Evolutionary conservation across 1,140 invertebrate genomes (phyloP).

Genomic region (Xylocopa sonorina): DNA sequence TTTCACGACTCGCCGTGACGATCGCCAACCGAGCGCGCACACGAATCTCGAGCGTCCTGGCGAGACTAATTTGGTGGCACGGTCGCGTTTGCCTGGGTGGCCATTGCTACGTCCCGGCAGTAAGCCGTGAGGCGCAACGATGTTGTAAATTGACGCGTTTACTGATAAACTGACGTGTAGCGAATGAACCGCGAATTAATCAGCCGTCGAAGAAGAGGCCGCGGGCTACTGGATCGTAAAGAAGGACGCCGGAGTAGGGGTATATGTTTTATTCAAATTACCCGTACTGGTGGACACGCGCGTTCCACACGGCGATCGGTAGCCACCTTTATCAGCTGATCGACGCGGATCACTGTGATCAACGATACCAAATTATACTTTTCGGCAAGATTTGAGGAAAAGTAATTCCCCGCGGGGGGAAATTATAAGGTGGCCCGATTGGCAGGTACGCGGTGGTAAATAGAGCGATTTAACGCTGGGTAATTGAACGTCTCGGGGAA

Average conservation of each 20-base stretch:
- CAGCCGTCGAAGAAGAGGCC: conserved; percentile 19
- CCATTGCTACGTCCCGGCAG: not conserved
- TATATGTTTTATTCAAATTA: conserved; percentile 45
- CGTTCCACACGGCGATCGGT: too few relatives aligned
- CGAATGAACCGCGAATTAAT: conserved; percentile 40
- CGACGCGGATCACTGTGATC: conserved; percentile 19
- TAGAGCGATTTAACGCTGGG: not conserved
- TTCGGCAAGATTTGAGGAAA: conserved; percentile 15
- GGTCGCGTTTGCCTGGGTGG: conserved; percentile 39
- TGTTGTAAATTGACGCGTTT: conserved; percentile 50
- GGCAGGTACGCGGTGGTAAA: not conserved
- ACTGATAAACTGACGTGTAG: conserved; percentile 45
- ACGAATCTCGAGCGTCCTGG: conserved; percentile 4
- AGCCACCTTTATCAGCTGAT: conserved; percentile 23
- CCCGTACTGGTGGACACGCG: conserved; percentile 1
- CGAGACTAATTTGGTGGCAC: not conserved
- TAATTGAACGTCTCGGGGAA: not conserved
- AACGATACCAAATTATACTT: conserved; percentile 14
- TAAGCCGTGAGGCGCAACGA: conserved; percentile 16
- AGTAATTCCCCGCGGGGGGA: not conserved
- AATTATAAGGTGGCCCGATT: not conserved
- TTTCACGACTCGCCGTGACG: too few relatives aligned
- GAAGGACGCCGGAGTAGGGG: not conserved
- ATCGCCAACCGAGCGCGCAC: not conserved
- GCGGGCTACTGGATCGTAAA: conserved; percentile 34